Evolutionary conservation across 2,113 vertebrate species (phyloP).

Genomic region (Urocynchramus pylzowi): DNA sequence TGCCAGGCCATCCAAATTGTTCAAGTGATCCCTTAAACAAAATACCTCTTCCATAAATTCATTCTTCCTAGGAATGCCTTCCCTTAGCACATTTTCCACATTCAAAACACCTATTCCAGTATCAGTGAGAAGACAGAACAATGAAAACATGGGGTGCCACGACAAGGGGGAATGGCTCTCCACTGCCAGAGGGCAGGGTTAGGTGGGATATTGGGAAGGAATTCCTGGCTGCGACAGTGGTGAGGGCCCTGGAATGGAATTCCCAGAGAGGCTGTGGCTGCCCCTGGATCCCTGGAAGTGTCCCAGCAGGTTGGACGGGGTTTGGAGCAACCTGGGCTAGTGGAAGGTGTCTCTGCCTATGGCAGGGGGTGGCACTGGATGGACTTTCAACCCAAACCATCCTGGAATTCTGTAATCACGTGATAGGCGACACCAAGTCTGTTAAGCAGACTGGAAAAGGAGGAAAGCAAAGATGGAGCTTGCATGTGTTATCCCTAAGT

Average conservation of each 20-base stretch:
- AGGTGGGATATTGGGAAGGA: not conserved
- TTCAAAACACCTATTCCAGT: not conserved
- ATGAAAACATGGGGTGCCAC: not conserved
- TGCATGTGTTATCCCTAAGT: accelerated
- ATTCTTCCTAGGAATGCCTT: not conserved
- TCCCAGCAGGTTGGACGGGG: accelerated
- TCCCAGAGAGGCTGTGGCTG: not conserved
- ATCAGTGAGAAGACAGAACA: not conserved
- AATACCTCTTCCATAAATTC: not conserved
- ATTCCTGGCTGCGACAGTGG: not conserved
- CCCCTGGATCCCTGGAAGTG: not conserved
- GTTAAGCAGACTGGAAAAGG: not conserved
- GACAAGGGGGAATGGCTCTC: not conserved
- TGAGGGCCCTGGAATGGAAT: not conserved
- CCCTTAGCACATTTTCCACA: not conserved
- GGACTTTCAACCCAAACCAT: not conserved
- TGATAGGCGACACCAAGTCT: not conserved
- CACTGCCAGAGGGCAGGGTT: not conserved
- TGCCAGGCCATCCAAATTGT: not conserved
- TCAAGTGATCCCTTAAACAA: not conserved
- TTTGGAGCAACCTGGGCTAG: not conserved
- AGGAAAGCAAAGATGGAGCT: not conserved
- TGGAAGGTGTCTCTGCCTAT: not conserved
- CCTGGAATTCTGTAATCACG: not conserved
- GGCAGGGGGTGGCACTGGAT: not conserved